A percentile compares a stretch with the other conserved stretches of the same genome.
Conservation (phyloP, 2,888 invertebrate species). For the Euphydryas editha region DNA sequence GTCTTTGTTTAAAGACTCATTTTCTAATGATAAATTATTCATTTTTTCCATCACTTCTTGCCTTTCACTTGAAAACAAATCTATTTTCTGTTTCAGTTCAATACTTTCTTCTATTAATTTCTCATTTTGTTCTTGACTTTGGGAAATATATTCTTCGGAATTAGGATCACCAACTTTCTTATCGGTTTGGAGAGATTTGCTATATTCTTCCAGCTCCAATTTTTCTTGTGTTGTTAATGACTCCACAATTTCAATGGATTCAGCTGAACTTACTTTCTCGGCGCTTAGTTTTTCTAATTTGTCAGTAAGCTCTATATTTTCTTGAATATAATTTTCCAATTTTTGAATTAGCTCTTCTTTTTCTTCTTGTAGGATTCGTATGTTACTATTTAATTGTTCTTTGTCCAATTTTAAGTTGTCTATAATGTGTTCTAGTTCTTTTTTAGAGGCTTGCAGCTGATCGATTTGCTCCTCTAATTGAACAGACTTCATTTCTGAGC, state of each 20-base stretch:
- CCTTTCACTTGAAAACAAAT: conserved; percentile 87
- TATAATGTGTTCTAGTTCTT: conserved; percentile 76
- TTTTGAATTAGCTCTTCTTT: conserved; percentile 85
- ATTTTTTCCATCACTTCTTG: conserved; percentile 88
- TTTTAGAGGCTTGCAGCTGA: conserved; percentile 77
- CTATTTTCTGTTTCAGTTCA: conserved; percentile 87
- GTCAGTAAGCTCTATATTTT: conserved; percentile 89
- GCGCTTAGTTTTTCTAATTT: conserved; percentile 89
- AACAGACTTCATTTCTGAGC: conserved; percentile 90
- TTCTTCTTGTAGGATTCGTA: conserved; percentile 84
- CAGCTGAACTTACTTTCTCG: conserved; percentile 89
- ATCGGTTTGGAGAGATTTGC: conserved; percentile 75
- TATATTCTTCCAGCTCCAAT: conserved; percentile 87
- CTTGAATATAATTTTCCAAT: conserved; percentile 86
- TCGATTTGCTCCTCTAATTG: conserved; percentile 91
- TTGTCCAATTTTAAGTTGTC: conserved; percentile 79
- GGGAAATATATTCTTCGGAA: conserved; percentile 46
- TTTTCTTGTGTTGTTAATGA: conserved; percentile 88
- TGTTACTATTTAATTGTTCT: conserved; percentile 78
- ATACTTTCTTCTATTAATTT: conserved; percentile 85
- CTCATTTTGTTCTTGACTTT: conserved; percentile 69
- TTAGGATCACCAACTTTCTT: conserved; percentile 45
- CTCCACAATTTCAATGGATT: conserved; percentile 90
- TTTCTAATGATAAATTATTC: conserved; percentile 85
- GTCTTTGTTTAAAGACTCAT: conserved; percentile 79